phyloP scores from a whole-genome alignment of 2,113 vertebrate genomes.

The Psittacula cyanocephala region DNA sequence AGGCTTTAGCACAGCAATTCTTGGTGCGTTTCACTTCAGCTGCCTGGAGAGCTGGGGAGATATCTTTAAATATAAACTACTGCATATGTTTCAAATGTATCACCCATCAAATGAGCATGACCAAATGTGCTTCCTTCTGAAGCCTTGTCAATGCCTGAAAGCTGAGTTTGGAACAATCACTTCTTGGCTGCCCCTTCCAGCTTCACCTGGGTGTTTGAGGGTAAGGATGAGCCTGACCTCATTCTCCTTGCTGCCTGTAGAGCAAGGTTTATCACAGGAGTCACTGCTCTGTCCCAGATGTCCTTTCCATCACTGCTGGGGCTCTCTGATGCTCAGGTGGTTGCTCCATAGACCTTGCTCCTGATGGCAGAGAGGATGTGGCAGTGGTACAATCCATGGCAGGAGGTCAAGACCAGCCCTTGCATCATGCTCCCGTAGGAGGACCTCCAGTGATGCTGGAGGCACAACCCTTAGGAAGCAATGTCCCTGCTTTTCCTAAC shows the following conservation, averaged over 20 bases:
- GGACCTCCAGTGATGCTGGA: fast-evolving
- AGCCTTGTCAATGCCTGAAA: background rate
- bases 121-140: background rate
- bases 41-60: background rate
- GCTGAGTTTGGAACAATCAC: background rate
- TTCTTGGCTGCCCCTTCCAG: background rate
- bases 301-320: background rate
- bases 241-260: background rate
- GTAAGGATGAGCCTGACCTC: background rate
- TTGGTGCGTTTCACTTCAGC: background rate
- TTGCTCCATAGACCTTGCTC: background rate
- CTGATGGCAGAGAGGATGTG: background rate
- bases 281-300: fast-evolving
- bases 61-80: fast-evolving
- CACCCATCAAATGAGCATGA: fast-evolving
- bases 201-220: background rate
- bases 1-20: background rate
- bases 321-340: background rate
- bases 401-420: background rate
- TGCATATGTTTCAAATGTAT: background rate
- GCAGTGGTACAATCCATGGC: background rate
- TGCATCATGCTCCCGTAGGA: fast-evolving
- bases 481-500: background rate
- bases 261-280: background rate
- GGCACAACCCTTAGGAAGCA: background rate